A percentile compares a stretch with the other conserved stretches of the same genome.
phyloP scores from a whole-genome alignment of 2,888 invertebrate genomes.

The Alloplasta piceator region DNA sequence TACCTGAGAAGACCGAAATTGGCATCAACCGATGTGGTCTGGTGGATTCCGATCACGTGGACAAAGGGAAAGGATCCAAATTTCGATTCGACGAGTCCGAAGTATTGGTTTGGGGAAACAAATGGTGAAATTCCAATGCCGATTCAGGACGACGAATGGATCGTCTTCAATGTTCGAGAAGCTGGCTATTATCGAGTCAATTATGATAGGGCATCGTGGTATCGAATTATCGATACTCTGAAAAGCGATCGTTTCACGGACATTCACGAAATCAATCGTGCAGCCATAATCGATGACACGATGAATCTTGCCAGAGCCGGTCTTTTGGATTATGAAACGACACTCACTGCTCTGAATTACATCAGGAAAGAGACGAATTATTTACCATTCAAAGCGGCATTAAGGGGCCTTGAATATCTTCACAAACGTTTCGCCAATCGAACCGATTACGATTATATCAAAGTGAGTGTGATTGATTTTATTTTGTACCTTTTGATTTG shows the following conservation, averaged over 20 bases:
- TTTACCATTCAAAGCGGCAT: slow-evolving; percentile 88
- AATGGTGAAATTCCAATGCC: slow-evolving; percentile 23
- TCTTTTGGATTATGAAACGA: slow-evolving; percentile 84
- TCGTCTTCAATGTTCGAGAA: slow-evolving; percentile 90
- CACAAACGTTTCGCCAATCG: slow-evolving; percentile 83
- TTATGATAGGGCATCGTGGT: slow-evolving; percentile 86
- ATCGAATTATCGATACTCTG: slow-evolving; percentile 84
- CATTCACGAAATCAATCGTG: slow-evolving; percentile 88
- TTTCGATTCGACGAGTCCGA: slow-evolving; percentile 78
- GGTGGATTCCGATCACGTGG: slow-evolving; percentile 85
- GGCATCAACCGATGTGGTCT: slow-evolving; percentile 74
- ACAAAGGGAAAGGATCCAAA: slow-evolving; percentile 82
- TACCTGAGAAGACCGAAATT: slow-evolving; percentile 68
- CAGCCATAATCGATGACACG: slow-evolving; percentile 89
- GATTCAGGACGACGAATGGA: slow-evolving; percentile 85
- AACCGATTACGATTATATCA: slow-evolving; percentile 67
- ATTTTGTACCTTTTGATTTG: not conserved
- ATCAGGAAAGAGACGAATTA: slow-evolving; percentile 87
- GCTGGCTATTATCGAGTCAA: slow-evolving; percentile 88
- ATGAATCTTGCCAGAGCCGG: slow-evolving; percentile 86
- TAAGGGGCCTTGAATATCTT: slow-evolving; percentile 84
- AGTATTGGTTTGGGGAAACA: slow-evolving; percentile 57
- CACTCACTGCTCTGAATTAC: slow-evolving; percentile 86
- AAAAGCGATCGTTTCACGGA: slow-evolving; percentile 80
- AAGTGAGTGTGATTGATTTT: slow-evolving; percentile 55